A percentile compares a stretch with the other conserved stretches of the same genome.
These are phyloP conservation scores for Patella depressa DNA, from an alignment of 2,888 invertebrate species.

Conservation along the genomic window DNA sequence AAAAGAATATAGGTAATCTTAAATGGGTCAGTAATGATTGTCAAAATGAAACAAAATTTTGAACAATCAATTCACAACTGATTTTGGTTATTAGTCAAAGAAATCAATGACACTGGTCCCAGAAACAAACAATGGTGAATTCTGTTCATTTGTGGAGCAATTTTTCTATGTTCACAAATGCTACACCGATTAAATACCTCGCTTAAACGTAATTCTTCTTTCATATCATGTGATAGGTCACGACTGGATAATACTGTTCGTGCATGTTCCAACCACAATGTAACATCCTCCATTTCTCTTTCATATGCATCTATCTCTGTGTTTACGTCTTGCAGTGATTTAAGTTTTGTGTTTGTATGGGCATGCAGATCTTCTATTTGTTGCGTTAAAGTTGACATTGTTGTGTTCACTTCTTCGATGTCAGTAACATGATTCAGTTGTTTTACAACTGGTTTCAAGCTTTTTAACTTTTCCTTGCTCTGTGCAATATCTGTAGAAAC, in stretches of 20 bases:
- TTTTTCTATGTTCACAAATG: no score
- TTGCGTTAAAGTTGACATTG: constrained; percentile 48
- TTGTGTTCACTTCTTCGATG: constrained; percentile 43
- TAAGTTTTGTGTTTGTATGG: constrained; percentile 67
- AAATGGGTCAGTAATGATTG: no score
- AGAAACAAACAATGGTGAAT: no score
- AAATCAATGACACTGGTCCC: no score
- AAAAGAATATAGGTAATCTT: no score
- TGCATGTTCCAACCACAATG: constrained; percentile 90
- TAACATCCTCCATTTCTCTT: constrained; percentile 90
- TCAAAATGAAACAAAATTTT: not conserved
- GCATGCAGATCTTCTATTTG: constrained; percentile 45
- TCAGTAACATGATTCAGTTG: constrained; percentile 57
- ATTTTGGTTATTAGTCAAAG: no score
- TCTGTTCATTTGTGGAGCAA: no score
- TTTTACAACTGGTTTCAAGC: constrained; percentile 51
- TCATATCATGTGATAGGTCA: constrained; percentile 55
- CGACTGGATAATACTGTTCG: constrained; percentile 70
- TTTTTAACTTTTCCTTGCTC: constrained; percentile 50
- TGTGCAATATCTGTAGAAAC: constrained; percentile 52
- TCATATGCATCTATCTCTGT: constrained; percentile 98
- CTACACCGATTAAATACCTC: constrained; percentile 42
- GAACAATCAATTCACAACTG: not conserved
- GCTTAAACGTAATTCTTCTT: constrained; percentile 55
- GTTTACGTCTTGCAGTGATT: constrained; percentile 88